Evolutionary conservation across 2,888 invertebrate species (phyloP).

Genomic region (Caenorhabditis auriculariae): DNA sequence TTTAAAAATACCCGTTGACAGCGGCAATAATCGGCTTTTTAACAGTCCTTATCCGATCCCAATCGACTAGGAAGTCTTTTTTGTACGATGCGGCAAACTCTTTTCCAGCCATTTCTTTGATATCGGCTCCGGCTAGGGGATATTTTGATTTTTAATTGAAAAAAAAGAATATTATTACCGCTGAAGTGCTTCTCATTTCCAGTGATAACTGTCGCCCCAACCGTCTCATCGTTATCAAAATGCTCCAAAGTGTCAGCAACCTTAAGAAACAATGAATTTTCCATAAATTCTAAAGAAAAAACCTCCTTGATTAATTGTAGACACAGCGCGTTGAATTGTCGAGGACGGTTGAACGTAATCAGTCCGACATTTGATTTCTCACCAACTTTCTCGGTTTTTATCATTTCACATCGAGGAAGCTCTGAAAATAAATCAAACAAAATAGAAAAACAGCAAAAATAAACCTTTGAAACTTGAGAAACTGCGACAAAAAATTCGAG

Average conservation of each 20-base stretch:
- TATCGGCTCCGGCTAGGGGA: constrained; percentile 81
- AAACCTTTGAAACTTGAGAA: no score
- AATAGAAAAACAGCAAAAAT: no score
- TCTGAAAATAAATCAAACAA: no score
- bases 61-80: constrained; percentile 81
- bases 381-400: no score
- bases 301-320: constrained; percentile 84
- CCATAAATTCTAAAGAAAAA: background rate
- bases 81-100: constrained; percentile 26
- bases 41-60: constrained; percentile 77
- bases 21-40: constrained; percentile 92
- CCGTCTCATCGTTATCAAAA: constrained; percentile 74
- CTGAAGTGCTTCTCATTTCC: constrained; percentile 79
- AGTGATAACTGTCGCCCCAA: constrained; percentile 86
- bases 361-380: constrained; percentile 90
- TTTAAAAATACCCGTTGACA: constrained; percentile 94
- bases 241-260: constrained; percentile 66
- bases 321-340: constrained; percentile 92
- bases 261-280: constrained; percentile 16
- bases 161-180: constrained; percentile 43
- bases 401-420: no score
- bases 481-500: no score
- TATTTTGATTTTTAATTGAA: background rate
- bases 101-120: constrained; percentile 73
- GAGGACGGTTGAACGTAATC: constrained; percentile 87